phyloP scores from a whole-genome alignment of 2,113 vertebrate species.

The Carassius gibelio region DNA sequence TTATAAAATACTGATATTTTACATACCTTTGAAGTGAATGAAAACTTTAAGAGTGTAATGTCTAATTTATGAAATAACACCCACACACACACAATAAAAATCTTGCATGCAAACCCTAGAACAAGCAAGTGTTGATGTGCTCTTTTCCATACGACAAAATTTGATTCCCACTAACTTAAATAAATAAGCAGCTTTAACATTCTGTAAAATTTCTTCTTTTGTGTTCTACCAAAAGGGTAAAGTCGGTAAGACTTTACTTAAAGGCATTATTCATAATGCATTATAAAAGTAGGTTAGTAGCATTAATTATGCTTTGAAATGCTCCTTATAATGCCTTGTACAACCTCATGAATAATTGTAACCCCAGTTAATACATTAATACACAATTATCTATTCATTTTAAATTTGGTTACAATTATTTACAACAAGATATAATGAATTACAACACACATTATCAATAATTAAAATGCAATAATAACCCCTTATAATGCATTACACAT shows the following conservation, averaged over 20 bases:
- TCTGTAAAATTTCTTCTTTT: background rate
- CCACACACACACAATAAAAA: background rate
- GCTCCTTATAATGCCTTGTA: too few relatives aligned
- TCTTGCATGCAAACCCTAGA: background rate
- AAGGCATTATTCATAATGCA: too few relatives aligned
- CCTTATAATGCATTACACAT: too few relatives aligned
- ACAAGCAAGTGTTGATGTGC: background rate
- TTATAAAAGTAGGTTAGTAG: too few relatives aligned
- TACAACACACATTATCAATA: too few relatives aligned
- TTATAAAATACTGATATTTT: constrained; percentile 19
- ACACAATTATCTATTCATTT: too few relatives aligned
- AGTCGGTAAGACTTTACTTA: background rate
- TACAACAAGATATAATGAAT: too few relatives aligned
- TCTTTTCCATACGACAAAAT: background rate
- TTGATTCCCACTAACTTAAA: background rate
- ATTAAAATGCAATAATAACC: too few relatives aligned
- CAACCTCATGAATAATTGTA: too few relatives aligned
- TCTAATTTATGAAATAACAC: background rate
- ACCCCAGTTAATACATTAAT: too few relatives aligned
- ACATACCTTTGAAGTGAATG: background rate
- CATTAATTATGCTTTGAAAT: too few relatives aligned
- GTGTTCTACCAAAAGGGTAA: background rate
- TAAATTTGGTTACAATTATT: too few relatives aligned
- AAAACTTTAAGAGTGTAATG: background rate
- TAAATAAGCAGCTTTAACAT: background rate